Percentiles rank a stretch among this genome's conserved stretches.
These are phyloP conservation scores for Serranus cabrilla DNA, from an alignment of 2,797 vertebrate species.

Conservation along the genomic window DNA sequence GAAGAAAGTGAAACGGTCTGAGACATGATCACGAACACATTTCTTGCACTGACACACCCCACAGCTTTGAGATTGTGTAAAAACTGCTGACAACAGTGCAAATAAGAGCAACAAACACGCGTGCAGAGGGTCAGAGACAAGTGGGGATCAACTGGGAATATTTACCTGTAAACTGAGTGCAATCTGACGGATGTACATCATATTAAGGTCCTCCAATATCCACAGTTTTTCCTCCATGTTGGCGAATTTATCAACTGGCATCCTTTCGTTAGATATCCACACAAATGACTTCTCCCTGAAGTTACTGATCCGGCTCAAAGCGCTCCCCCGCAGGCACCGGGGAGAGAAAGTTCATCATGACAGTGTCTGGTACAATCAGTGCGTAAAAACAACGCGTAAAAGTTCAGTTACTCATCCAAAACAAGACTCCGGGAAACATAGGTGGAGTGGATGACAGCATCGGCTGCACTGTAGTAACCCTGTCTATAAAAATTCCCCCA, in stretches of 20 bases:
- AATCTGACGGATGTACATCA: slow-evolving; percentile 98
- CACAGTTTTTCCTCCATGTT: slow-evolving; percentile 94
- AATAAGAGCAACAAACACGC: not conserved
- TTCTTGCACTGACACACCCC: slow-evolving; percentile 6
- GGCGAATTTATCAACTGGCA: slow-evolving; percentile 83
- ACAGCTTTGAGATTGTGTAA: slow-evolving; percentile 13
- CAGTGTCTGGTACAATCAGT: not conserved
- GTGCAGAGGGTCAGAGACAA: not conserved
- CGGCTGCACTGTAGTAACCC: slow-evolving; percentile 56
- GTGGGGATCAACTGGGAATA: not conserved
- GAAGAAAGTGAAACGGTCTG: not conserved
- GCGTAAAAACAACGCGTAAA: slow-evolving; percentile 70
- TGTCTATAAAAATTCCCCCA: slow-evolving; percentile 45
- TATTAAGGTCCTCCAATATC: slow-evolving; percentile 96
- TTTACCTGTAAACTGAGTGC: slow-evolving; percentile 95
- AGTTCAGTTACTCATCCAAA: slow-evolving; percentile 62
- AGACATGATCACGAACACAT: not conserved
- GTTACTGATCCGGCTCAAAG: not conserved
- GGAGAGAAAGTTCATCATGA: slow-evolving; percentile 55
- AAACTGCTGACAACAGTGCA: not conserved
- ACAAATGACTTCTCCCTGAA: not conserved
- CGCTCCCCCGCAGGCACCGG: slow-evolving; percentile 37
- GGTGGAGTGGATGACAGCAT: slow-evolving; percentile 62
- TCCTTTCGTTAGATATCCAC: slow-evolving; percentile 65
- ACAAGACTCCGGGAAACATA: slow-evolving; percentile 23